Evolutionary conservation across 92 coral and sea anemone species (phyloP), one percentile per base, ranked within the genome.

Genomic region (Virgularia gustaviana): DNA sequence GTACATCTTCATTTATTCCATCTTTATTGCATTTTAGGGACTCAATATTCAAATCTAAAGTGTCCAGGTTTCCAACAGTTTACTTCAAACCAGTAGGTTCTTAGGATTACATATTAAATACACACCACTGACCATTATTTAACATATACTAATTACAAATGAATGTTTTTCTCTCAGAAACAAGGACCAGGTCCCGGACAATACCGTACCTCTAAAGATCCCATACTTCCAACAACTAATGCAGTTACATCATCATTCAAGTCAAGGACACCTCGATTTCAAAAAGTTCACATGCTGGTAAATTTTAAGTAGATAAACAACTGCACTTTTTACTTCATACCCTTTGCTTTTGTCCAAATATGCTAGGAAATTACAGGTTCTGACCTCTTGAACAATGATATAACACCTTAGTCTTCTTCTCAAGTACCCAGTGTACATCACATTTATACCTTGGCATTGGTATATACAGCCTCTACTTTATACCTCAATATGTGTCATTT

Each of bases 121-220:
- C 31, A 25, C 12, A 1, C 25, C 9, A 56, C 42, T 32, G 37
- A 20, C 12, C 23, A 47, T 19, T 16, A 19, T 3, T 11, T 12
- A 58, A 24, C 7, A 20, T 29, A 28, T 23, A 58, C 18, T 27
- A 25, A 6, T 11, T 0, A 33, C 1, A 19, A 11, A 27, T 33
- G 2, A 23, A 6, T 24, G 10, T 53, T 55, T 19, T 24, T 8
- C 65, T 63, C 29, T 0, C 78, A 92, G 98, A 92, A 67, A 89
- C 74, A 67, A 43, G 98, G 98, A 24, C 98, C 98, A 2, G 96
- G 96, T 4, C 98, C 98, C 5, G 98, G 98, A 4, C 96, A 92
- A 77, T 92, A 92, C 70, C 78, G 79, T 33, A 76, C 90, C 15
- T 92, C 98, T 11, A 92, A 92, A 52, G 96, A 92, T 54, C 83